phyloP scores from a whole-genome alignment of 2,797 vertebrate genomes.

The Ctenosaura bakeri region DNA sequence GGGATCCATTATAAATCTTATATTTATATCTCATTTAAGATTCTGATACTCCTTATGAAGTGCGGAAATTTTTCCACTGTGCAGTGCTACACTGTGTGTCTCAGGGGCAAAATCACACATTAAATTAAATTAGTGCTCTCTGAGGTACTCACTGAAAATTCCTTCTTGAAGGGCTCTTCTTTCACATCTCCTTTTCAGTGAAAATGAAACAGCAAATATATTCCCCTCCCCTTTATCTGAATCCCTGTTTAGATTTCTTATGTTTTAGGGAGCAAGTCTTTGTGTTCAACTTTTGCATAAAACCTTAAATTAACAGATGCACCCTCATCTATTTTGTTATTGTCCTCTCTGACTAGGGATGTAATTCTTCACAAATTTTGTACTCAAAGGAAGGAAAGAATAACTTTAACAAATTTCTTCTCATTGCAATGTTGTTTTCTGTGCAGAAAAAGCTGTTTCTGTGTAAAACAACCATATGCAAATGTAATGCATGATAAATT shows the following conservation, averaged over 20 bases:
- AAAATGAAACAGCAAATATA: background rate
- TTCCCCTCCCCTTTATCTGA: background rate
- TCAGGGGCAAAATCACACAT: background rate
- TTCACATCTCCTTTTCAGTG: too few relatives aligned
- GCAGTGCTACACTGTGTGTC: background rate
- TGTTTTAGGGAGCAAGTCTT: background rate
- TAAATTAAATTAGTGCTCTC: background rate
- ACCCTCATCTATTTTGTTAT: background rate
- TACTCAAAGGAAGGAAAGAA: too few relatives aligned
- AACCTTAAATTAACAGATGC: background rate
- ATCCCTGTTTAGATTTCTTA: background rate
- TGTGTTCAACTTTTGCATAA: background rate
- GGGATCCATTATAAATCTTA: background rate
- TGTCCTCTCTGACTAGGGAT: background rate
- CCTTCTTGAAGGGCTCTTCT: background rate
- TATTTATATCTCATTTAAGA: background rate
- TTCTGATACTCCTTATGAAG: background rate
- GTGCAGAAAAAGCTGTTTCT: too few relatives aligned
- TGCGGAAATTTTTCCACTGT: background rate
- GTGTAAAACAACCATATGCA: too few relatives aligned
- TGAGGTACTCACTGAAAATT: background rate
- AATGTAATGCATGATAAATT: too few relatives aligned
- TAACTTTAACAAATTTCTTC: too few relatives aligned
- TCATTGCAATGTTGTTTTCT: too few relatives aligned
- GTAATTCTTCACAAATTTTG: too few relatives aligned